phyloP scores from a whole-genome alignment of 2,113 vertebrate genomes.

The Haplochromis burtoni region DNA sequence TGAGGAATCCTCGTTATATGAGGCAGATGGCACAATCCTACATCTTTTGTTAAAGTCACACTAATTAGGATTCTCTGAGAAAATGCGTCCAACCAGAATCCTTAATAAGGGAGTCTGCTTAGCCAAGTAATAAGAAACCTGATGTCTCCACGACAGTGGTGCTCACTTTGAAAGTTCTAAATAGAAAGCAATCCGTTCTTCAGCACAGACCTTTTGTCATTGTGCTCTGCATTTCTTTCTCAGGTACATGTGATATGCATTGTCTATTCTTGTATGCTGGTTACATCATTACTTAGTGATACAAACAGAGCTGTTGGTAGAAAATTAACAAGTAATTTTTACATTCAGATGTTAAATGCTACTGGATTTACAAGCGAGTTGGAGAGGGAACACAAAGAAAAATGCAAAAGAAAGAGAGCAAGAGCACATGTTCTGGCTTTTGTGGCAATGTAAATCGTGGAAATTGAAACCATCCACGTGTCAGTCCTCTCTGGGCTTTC shows the following conservation, averaged over 20 bases:
- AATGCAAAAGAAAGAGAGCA: not conserved
- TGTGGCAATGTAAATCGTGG: not conserved
- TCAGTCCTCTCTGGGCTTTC: constrained; percentile 7
- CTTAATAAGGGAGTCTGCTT: constrained; percentile 77
- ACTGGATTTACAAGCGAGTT: not conserved
- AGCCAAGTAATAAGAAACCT: constrained; percentile 73
- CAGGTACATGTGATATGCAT: constrained; percentile 23
- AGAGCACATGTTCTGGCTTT: not conserved
- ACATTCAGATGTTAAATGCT: not conserved
- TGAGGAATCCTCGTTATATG: constrained; percentile 76
- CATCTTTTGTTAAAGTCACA: constrained; percentile 81
- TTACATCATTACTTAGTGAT: not conserved
- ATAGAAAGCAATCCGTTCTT: constrained; percentile 48
- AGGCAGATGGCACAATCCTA: constrained; percentile 84
- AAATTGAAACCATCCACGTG: not conserved
- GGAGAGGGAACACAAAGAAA: not conserved
- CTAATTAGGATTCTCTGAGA: constrained; percentile 87
- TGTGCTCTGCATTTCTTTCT: not conserved
- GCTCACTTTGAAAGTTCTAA: constrained; percentile 72
- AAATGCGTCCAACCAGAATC: constrained; percentile 74
- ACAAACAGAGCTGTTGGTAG: not conserved
- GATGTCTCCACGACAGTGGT: constrained; percentile 65
- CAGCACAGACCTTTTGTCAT: constrained; percentile 17
- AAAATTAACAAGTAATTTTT: not conserved
- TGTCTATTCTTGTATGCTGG: not conserved